phyloP scores from a whole-genome alignment of 2,797 vertebrate genomes.

The Buphagus erythrorhynchus region DNA sequence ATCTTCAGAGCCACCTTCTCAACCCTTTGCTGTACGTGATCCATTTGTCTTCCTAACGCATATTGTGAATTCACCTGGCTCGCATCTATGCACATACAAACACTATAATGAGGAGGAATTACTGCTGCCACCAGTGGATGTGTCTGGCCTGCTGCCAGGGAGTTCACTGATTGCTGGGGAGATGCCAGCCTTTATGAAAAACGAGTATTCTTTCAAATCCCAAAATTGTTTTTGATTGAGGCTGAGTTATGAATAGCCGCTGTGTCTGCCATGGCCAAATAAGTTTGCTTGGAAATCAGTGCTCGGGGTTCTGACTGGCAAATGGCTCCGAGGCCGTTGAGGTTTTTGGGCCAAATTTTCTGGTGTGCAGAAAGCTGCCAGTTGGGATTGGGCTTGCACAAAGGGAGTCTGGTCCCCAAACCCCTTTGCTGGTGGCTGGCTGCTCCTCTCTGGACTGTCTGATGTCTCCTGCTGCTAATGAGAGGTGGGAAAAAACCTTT shows the following conservation, averaged over 20 bases:
- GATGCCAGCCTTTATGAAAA: neutral
- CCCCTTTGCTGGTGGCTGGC: neutral
- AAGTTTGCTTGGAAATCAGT: neutral
- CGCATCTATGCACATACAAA: slow-evolving; percentile 3
- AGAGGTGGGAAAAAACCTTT: neutral
- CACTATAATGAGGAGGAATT: slow-evolving; percentile 44
- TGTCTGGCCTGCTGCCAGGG: slow-evolving; percentile 22
- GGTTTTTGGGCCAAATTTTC: neutral
- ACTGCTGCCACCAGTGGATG: neutral
- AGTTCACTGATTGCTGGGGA: slow-evolving; percentile 5
- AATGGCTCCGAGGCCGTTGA: neutral
- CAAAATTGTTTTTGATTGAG: slow-evolving; percentile 40
- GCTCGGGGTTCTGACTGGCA: neutral
- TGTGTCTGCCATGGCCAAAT: neutral
- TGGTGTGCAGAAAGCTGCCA: neutral
- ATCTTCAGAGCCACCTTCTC: neutral
- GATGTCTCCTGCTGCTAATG: neutral
- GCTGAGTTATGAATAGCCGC: slow-evolving; percentile 29
- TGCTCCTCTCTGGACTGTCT: neutral
- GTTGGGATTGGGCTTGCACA: neutral
- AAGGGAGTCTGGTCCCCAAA: neutral
- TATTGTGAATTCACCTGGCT: slow-evolving; percentile 13
- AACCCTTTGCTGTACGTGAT: neutral
- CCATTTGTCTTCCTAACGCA: neutral
- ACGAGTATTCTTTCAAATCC: slow-evolving; percentile 57